Percentiles rank a stretch among this genome's conserved stretches.
These are phyloP conservation scores for Caenorhabditis sinica DNA, from an alignment of 2,888 invertebrate species.

Conservation along the genomic window DNA sequence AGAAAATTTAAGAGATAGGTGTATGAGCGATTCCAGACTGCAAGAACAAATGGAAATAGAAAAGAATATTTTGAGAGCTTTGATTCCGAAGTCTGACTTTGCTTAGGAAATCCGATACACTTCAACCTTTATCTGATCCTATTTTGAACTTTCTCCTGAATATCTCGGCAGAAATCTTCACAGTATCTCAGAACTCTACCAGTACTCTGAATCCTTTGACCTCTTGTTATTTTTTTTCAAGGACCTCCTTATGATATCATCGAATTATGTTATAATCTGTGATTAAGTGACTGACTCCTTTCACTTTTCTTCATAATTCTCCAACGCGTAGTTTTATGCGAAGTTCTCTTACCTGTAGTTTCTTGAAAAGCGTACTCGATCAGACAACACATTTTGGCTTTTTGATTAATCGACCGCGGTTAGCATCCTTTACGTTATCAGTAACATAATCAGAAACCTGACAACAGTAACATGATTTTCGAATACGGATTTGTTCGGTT, in stretches of 20 bases:
- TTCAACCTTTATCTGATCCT: no score
- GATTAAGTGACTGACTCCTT: background rate
- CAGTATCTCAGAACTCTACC: no score
- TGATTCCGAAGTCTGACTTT: no score
- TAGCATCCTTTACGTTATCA: background rate
- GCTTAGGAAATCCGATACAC: no score
- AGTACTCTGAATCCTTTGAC: background rate
- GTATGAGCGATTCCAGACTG: no score
- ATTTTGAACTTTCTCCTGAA: background rate
- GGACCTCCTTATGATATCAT: background rate
- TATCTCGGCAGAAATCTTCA: no score
- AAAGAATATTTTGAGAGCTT: no score
- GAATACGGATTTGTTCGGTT: background rate
- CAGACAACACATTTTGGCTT: slow-evolving; percentile 3
- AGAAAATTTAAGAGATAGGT: no score
- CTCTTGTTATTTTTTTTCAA: no score
- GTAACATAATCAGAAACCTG: slow-evolving; percentile 8
- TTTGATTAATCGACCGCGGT: background rate
- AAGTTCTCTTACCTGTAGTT: slow-evolving; percentile 5
- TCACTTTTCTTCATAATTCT: background rate
- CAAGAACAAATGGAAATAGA: no score
- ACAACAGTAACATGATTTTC: slow-evolving; percentile 2
- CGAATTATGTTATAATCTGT: background rate
- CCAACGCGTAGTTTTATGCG: background rate
- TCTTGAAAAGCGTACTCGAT: background rate